A percentile compares a stretch with the other conserved stretches of the same genome.
These are phyloP conservation scores for Alexandromys fortis DNA, from an alignment of 2,113 vertebrate species.

Conservation along the genomic window DNA sequence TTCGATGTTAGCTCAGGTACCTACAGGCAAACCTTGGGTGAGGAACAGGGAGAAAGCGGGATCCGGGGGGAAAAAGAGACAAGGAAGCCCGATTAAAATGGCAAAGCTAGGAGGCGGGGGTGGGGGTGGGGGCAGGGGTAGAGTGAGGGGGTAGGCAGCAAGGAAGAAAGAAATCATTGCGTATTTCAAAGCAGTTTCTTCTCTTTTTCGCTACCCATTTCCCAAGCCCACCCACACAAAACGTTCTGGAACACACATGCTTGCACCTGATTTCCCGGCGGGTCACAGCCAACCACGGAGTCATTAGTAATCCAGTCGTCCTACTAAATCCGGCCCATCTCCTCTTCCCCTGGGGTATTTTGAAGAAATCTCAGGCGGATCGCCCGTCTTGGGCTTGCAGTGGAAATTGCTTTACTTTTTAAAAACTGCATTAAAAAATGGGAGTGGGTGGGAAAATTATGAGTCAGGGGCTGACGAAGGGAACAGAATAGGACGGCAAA, in stretches of 20 bases:
- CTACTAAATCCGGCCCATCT: slow-evolving; percentile 58
- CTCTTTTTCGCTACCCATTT: background rate
- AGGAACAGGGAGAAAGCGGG: slow-evolving; percentile 49
- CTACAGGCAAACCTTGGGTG: slow-evolving; percentile 83
- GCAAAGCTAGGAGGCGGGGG: slow-evolving; percentile 51
- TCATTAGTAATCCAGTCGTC: background rate
- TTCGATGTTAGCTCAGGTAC: slow-evolving; percentile 83
- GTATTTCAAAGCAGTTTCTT: slow-evolving; percentile 23
- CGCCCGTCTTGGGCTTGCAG: background rate
- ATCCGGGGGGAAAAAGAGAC: slow-evolving; percentile 78
- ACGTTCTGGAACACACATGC: background rate
- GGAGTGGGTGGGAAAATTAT: slow-evolving; percentile 55
- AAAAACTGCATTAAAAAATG: slow-evolving; percentile 47
- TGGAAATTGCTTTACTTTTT: slow-evolving; percentile 53
- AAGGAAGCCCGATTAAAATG: slow-evolving; percentile 83
- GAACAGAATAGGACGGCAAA: background rate
- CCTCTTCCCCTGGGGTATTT: background rate
- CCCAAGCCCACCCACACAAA: slow-evolving; percentile 61
- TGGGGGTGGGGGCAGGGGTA: slow-evolving; percentile 28
- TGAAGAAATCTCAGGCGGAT: background rate
- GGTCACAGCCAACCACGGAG: slow-evolving; percentile 39
- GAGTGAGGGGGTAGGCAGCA: background rate
- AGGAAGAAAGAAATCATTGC: slow-evolving; percentile 60
- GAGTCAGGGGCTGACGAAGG: background rate
- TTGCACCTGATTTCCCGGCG: slow-evolving; percentile 63